phyloP scores from a whole-genome alignment of 2,113 vertebrate genomes.

The Gadus macrocephalus region DNA sequence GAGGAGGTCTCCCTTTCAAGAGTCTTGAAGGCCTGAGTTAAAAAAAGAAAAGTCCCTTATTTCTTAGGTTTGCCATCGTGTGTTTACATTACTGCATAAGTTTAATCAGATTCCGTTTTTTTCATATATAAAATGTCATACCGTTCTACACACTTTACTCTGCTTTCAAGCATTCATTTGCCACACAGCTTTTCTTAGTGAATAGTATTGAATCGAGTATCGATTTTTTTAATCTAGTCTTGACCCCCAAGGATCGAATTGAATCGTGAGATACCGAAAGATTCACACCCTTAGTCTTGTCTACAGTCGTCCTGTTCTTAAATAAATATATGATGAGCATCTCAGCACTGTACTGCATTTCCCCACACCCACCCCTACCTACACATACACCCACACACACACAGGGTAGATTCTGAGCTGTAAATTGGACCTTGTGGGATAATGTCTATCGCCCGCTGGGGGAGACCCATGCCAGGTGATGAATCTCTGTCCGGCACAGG shows the following conservation, averaged over 20 bases:
- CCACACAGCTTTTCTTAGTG: no score
- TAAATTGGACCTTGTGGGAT: conserved; percentile 51
- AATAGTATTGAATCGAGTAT: no score
- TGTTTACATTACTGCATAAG: no score
- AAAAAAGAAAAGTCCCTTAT: no score
- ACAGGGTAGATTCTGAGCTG: conserved; percentile 20
- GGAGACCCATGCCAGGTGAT: conserved; percentile 46
- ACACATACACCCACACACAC: no score
- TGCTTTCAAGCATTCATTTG: no score
- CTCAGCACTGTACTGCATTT: not conserved
- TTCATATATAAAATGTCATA: not conserved
- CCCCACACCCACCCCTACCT: conserved; percentile 24
- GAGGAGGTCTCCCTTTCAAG: not conserved
- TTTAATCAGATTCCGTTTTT: not conserved
- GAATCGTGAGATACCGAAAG: no score
- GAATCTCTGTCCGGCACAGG: conserved; percentile 54
- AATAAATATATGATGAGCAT: conserved; percentile 34
- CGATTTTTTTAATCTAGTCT: no score
- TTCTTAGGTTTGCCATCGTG: no score
- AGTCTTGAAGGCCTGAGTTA: no score
- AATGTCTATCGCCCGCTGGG: conserved; percentile 50
- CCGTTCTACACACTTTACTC: no score
- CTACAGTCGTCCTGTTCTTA: conserved; percentile 12
- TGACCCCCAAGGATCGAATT: no score
- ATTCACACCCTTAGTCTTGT: not conserved